phyloP scores from a whole-genome alignment of 2,113 vertebrate genomes.

The Mystacornis crossleyi region DNA sequence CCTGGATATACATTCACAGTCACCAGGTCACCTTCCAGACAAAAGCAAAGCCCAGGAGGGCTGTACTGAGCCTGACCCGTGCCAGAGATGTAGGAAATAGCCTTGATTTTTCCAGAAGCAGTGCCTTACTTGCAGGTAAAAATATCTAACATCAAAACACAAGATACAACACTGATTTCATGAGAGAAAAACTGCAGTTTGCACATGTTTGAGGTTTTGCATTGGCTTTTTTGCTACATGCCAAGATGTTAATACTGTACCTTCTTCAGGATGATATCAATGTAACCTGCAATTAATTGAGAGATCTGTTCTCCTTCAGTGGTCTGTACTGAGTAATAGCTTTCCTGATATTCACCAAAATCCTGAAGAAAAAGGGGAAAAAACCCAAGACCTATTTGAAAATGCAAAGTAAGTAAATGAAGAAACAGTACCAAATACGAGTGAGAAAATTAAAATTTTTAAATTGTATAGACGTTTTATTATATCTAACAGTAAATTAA shows the following conservation, averaged over 20 bases:
- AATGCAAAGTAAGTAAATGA: background rate
- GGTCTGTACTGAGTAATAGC: constrained; percentile 98
- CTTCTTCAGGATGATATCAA: constrained; percentile 99
- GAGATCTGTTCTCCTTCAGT: constrained; percentile 99
- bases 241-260: constrained; percentile 54
- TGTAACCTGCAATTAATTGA: constrained; percentile 97
- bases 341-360: constrained; percentile 99
- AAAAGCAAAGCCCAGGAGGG: background rate
- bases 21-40: background rate
- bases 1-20: background rate
- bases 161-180: background rate
- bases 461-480: background rate
- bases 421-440: background rate
- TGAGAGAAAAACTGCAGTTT: background rate
- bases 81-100: background rate
- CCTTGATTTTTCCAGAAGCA: background rate
- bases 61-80: background rate
- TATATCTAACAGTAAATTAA: background rate
- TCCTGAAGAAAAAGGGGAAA: constrained; percentile 75
- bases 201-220: background rate
- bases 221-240: background rate
- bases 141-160: background rate
- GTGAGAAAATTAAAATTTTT: background rate
- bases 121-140: background rate
- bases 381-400: background rate